Percentiles rank a stretch among this genome's conserved stretches.
Conservation (phyloP, 2,113 vertebrate species). For the Muntiacus reevesi region DNA sequence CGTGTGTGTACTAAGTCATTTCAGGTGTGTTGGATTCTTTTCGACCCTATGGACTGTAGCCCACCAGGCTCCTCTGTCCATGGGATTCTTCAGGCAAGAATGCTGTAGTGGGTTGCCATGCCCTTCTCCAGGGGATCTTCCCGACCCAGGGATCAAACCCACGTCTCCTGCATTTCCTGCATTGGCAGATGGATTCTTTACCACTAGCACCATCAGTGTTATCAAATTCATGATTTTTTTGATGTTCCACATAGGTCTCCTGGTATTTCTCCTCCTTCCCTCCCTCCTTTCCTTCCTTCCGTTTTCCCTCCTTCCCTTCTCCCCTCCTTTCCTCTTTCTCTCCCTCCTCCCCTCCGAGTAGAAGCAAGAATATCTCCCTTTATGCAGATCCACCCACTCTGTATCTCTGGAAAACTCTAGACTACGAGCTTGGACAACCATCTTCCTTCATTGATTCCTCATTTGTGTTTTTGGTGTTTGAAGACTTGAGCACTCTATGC, state of each 20-base stretch:
- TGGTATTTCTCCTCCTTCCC: background rate
- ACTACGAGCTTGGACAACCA: background rate
- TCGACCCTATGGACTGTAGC: background rate
- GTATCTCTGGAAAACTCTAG: background rate
- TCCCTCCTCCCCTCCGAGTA: accelerated
- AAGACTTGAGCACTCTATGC: background rate
- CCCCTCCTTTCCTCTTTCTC: background rate
- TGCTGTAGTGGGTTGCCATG: background rate
- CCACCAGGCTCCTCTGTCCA: background rate
- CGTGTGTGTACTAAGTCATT: background rate
- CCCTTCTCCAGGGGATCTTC: background rate
- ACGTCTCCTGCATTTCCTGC: background rate
- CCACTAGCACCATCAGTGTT: background rate
- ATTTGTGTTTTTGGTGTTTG: background rate
- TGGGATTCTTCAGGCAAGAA: background rate
- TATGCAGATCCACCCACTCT: background rate
- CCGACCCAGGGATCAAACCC: background rate
- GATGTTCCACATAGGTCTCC: background rate
- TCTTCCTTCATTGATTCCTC: background rate
- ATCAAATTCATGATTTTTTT: background rate
- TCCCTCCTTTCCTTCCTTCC: accelerated
- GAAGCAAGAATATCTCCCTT: background rate
- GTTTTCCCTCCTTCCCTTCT: background rate
- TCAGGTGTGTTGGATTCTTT: background rate
- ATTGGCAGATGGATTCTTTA: background rate